Conservation (phyloP, 2,113 vertebrate species). For the Shinisaurus crocodilurus region DNA sequence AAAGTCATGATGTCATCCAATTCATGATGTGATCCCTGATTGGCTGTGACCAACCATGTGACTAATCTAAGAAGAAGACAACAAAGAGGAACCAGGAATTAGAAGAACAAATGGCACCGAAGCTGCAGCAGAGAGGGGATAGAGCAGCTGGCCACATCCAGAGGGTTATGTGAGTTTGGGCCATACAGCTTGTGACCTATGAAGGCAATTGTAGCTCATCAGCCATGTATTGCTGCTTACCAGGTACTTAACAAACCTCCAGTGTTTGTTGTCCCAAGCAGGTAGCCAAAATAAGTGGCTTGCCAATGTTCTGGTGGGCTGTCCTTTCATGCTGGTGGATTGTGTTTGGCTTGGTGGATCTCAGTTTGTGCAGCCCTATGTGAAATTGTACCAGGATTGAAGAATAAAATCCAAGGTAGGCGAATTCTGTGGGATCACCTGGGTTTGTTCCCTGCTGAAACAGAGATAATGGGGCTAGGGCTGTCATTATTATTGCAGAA, state of each 20-base stretch:
- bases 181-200: neutral
- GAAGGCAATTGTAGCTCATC: neutral
- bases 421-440: neutral
- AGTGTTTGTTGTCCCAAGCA: neutral
- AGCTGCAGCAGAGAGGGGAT: neutral
- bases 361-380: neutral
- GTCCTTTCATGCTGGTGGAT: neutral
- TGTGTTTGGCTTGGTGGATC: neutral
- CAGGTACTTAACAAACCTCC: neutral
- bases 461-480: neutral
- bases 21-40: neutral
- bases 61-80: neutral
- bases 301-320: neutral
- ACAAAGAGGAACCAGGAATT: neutral
- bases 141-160: neutral
- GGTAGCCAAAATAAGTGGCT: neutral
- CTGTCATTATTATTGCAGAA: neutral
- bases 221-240: neutral
- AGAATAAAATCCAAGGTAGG: no score
- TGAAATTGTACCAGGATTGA: no score
- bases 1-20: neutral
- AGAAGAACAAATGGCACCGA: neutral
- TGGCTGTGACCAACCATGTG: neutral
- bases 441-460: neutral
- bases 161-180: neutral